Conservation (phyloP, 1,140 invertebrate species). For the Hormaphis cornu region DNA sequence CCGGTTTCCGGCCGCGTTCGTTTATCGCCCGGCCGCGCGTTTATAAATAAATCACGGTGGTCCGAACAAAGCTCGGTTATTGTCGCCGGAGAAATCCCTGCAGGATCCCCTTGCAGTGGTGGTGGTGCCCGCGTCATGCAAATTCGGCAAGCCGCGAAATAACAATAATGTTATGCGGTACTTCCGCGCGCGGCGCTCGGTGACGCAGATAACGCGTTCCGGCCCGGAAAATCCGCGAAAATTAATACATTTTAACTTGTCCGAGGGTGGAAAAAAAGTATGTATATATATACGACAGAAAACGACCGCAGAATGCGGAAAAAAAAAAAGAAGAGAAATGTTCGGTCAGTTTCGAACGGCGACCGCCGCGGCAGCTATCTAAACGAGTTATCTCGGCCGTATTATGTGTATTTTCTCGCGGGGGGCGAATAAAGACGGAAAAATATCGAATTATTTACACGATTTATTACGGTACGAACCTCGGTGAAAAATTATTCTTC, state of each 20-base stretch:
- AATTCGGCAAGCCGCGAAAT: no score
- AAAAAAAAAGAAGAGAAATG: slow-evolving; percentile 1
- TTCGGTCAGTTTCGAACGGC: not conserved
- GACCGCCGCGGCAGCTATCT: slow-evolving; percentile 1
- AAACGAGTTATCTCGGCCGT: slow-evolving; percentile 16
- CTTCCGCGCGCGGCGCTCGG: not conserved
- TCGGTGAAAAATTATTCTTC: not conserved
- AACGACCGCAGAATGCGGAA: not conserved
- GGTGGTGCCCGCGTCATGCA: slow-evolving; percentile 22
- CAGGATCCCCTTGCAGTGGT: not conserved
- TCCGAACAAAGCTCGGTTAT: slow-evolving; percentile 17
- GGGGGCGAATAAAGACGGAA: not conserved
- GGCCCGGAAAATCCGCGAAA: slow-evolving; percentile 14
- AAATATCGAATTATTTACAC: slow-evolving; percentile 18
- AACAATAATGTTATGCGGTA: not conserved
- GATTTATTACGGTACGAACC: not conserved
- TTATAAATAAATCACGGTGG: slow-evolving; percentile 8
- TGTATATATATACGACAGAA: not conserved
- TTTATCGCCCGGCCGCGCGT: not conserved
- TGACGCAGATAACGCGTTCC: not conserved
- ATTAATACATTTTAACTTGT: slow-evolving; percentile 19
- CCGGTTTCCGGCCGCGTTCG: no score
- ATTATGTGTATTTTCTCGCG: not conserved
- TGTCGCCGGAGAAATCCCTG: not conserved
- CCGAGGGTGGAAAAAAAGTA: not conserved